These are phyloP conservation scores for Psittacula echo DNA, from an alignment of 2,797 vertebrate genomes.

Conservation along the genomic window DNA sequence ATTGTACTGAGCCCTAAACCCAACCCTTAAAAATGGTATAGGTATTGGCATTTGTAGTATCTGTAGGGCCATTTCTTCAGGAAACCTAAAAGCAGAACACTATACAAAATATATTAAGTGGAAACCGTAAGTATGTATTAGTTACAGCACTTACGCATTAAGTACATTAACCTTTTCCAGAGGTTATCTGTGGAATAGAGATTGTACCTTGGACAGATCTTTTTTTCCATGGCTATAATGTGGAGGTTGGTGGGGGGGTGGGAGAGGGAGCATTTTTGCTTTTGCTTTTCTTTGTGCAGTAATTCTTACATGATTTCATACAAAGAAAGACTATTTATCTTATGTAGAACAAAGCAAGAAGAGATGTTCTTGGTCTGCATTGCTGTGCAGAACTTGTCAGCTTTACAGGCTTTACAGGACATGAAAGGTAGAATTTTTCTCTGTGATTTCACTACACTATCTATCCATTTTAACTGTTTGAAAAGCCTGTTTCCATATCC, in stretches of 20 bases:
- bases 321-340: neutral
- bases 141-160: neutral
- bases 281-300: neutral
- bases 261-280: neutral
- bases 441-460: neutral
- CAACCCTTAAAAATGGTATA: conserved; percentile 78
- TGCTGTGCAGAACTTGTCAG: neutral
- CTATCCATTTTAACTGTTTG: neutral
- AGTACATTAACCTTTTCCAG: neutral
- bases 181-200: neutral
- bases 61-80: neutral
- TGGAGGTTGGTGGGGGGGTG: fast-evolving
- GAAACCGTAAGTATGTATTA: conserved; percentile 7
- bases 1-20: conserved; percentile 84
- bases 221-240: neutral
- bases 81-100: neutral
- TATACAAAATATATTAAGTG: neutral
- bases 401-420: neutral
- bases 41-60: neutral
- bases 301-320: neutral
- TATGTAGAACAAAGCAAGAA: neutral
- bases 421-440: neutral
- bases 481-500: neutral
- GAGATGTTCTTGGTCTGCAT: neutral
- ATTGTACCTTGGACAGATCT: neutral